Conservation (phyloP, 2,113 vertebrate species). For the Speoplatyrhinus poulsoni region DNA sequence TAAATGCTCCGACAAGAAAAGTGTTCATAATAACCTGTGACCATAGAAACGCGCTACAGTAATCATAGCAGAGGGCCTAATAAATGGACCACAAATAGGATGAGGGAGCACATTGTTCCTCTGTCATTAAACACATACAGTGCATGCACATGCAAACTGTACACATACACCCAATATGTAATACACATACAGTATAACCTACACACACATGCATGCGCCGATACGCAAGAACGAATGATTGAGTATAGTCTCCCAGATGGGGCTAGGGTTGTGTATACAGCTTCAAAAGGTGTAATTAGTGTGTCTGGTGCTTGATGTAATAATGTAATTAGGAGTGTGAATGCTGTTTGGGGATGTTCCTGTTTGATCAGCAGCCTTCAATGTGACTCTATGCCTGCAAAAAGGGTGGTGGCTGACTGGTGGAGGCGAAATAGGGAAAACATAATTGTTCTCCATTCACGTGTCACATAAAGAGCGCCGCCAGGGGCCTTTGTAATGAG, state of each 20-base stretch:
- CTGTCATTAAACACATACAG: conserved; percentile 23
- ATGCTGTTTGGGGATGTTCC: conserved; percentile 23
- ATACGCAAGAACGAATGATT: neutral
- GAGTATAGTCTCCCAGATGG: neutral
- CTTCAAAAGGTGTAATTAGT: conserved; percentile 26
- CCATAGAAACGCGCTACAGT: conserved; percentile 57
- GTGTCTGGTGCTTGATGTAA: conserved; percentile 19
- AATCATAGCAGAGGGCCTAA: conserved; percentile 54
- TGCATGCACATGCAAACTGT: neutral
- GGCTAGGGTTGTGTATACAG: conserved; percentile 16
- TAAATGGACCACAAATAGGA: conserved; percentile 40
- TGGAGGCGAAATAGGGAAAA: conserved; percentile 66
- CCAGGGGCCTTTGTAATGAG: conserved; percentile 72
- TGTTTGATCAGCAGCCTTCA: conserved; percentile 61
- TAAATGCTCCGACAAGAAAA: conserved; percentile 61
- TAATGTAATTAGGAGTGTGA: conserved; percentile 30
- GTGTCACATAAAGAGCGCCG: conserved; percentile 69
- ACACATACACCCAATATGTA: neutral
- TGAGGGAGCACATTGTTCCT: conserved; percentile 30
- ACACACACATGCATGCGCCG: neutral
- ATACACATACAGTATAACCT: neutral
- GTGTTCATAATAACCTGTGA: conserved; percentile 63
- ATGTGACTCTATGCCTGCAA: conserved; percentile 49
- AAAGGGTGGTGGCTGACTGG: conserved; percentile 49
- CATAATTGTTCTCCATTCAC: conserved; percentile 70